Base-by-base conservation (phyloP, 2,113 vertebrate genomes). In the Xiphophorus maculatus region DNA sequence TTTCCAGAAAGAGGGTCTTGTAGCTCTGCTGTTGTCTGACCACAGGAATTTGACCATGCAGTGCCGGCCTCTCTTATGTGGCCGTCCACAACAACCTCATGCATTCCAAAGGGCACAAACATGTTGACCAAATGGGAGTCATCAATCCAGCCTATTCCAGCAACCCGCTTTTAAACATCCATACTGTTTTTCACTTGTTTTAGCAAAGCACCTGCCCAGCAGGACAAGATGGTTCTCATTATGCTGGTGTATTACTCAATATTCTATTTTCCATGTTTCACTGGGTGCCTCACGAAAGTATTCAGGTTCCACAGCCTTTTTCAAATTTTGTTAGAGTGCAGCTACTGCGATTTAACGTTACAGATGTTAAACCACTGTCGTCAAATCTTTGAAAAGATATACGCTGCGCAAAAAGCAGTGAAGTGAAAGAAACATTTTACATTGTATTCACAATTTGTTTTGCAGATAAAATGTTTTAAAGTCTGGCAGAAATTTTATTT, bases 101-200 rank as follows among this genome's bases (percentile, higher is more conserved):
- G 84, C 92, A 94, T 95, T 95, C 94, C 93, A 85, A 67, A 89
- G 88, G 86, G 81, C 92, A 93, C 92, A 95, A 94, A 94, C 93
- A 95, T 92, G 91, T 94, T 94, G 93, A 94, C 91, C 93, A 90
- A 92, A 92, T 80, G 83, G 80, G 89, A 93, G 87, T 93, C 92
- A 92, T 93, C 93, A 94, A 91, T 92, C 88, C 88, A 82, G 85
- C 90, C 89, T 76, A 90, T 89, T 91, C 90, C 89, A 74, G 89
- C 88, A 86, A 78, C 70, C 87, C 73, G 85, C 85, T 89, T 77
- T 87, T 90, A 91, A 93, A 89, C 88, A 90, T 86, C 81, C 73
- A 79, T 77, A 72, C 89, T 91, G 87, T 90, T 92, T 91, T 94
- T 90, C 93, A 94, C 93, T 94, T 94, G 93, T 89, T 90, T 89